Evolutionary conservation across 2,797 vertebrate genomes (phyloP), one percentile per base, ranked within the genome.

Genomic region (Neosilurus hyrtlii): DNA sequence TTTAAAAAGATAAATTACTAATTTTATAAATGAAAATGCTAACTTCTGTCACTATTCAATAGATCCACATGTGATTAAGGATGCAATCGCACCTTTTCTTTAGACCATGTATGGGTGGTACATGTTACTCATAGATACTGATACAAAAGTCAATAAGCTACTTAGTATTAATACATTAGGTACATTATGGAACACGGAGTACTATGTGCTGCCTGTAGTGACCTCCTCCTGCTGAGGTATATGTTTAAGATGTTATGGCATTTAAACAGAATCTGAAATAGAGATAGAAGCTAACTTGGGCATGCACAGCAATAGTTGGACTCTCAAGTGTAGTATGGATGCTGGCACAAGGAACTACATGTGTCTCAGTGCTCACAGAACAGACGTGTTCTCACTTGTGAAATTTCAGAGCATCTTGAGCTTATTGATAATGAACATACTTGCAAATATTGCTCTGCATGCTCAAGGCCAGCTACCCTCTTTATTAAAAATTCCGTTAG

Each of bases 141-240:
- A 22, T 57, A 57, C 11, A 76, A 30, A 76, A n/a, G n/a, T 43
- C 5, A 37, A 20, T n/a, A n/a, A 26, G 7, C 1, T n/a, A 61
- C 35, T 22, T 76, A 76, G 35, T 76, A 61, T 61, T 76, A 76
- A 75, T 22, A 20, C 49, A 49, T 74, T 26, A 57, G 54, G 30
- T 72, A 14, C 70, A 24, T 24, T n/a, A 35, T 12, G 26, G 16
- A 57, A 11, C 24, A 73, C 54, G 14, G 15, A 22, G 30, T 52
- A 76, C 61, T 7, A 61, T 62, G 20, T 37, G 16, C 56, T n/a
- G 54, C 9, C 30, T 59, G 2, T 30, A 57, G 22, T 75, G 20
- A 59, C 14, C 20, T 43, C 1, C 20, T 61, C 2, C 56, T 37
- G 26, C 20, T 22, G 30, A 75, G 20, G 35, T 61, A 59, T 59